A percentile compares a stretch with the other conserved stretches of the same genome.
Conservation (phyloP, 2,797 vertebrate species). For the Pempheris klunzingeri region DNA sequence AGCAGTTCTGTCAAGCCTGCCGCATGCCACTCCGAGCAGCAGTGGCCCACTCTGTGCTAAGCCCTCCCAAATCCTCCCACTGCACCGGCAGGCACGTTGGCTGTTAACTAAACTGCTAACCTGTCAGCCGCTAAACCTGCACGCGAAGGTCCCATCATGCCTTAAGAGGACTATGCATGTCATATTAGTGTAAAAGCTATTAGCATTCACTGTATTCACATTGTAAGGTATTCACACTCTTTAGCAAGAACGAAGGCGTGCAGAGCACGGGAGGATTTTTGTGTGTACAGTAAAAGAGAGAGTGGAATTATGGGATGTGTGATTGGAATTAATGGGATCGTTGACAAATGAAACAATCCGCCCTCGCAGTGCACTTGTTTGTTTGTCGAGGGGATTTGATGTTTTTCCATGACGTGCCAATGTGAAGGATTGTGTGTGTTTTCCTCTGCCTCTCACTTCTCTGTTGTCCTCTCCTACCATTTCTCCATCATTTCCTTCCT, state of each 20-base stretch:
- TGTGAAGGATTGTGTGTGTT: slow-evolving; percentile 26
- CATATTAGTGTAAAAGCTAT: slow-evolving; percentile 65
- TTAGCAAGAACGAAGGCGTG: slow-evolving; percentile 34
- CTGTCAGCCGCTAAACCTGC: slow-evolving; percentile 83
- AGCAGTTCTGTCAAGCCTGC: slow-evolving; percentile 49
- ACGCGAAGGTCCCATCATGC: slow-evolving; percentile 84
- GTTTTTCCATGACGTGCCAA: slow-evolving; percentile 51
- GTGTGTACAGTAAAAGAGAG: slow-evolving; percentile 42
- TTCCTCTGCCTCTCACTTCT: slow-evolving; percentile 24
- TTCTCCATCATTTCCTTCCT: slow-evolving; percentile 15
- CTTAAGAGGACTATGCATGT: slow-evolving; percentile 71
- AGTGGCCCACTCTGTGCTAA: slow-evolving; percentile 75
- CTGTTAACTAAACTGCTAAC: slow-evolving; percentile 82
- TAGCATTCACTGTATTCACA: slow-evolving; percentile 67
- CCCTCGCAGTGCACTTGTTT: slow-evolving; percentile 59
- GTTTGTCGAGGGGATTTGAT: slow-evolving; percentile 73
- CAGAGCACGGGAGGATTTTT: slow-evolving; percentile 33
- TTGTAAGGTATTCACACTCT: slow-evolving; percentile 37
- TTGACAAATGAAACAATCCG: slow-evolving; percentile 68
- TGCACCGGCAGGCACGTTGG: slow-evolving; percentile 72
- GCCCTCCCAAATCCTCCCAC: slow-evolving; percentile 76
- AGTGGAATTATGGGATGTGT: slow-evolving; percentile 73
- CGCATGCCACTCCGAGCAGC: slow-evolving; percentile 70
- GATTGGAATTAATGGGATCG: slow-evolving; percentile 76
- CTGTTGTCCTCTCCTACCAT: slow-evolving; percentile 1